A percentile compares a stretch with the other conserved stretches of the same genome.
These are phyloP conservation scores for Salminus brasiliensis DNA, from an alignment of 2,113 vertebrate species.

Conservation along the genomic window DNA sequence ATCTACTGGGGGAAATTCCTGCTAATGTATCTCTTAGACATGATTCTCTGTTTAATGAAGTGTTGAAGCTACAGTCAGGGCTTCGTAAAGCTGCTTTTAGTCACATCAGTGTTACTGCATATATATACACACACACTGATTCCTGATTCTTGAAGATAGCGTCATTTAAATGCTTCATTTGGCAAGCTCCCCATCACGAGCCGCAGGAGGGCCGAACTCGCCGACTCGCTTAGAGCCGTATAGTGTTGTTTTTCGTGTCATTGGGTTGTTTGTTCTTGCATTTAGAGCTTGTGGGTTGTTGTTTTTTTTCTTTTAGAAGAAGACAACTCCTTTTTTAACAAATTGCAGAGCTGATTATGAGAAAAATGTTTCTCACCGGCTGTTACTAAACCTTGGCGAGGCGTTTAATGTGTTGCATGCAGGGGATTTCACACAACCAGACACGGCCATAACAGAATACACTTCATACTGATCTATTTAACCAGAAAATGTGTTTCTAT, in stretches of 20 bases:
- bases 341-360: neutral
- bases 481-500: too few relatives aligned
- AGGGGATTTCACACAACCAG: neutral
- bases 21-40: neutral
- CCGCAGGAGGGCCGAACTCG: neutral
- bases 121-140: too few relatives aligned
- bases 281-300: neutral
- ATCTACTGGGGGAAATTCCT: neutral
- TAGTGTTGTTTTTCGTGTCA: neutral
- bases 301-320: neutral
- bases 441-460: too few relatives aligned
- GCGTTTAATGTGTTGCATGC: neutral
- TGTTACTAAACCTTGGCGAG: neutral
- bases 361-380: neutral
- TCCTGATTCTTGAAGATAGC: neutral
- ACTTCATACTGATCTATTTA: neutral
- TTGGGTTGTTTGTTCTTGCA: neutral
- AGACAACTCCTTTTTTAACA: neutral
- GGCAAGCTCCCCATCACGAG: neutral
- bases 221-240: neutral
- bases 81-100: slow-evolving; percentile 7
- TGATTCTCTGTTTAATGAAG: slow-evolving; percentile 14
- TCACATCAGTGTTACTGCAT: slow-evolving; percentile 1
- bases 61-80: slow-evolving; percentile 7
- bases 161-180: slow-evolving; percentile 21